These are phyloP conservation scores for Lasioglossum zephyrum DNA, from an alignment of 2,888 invertebrate genomes.

Conservation along the genomic window DNA sequence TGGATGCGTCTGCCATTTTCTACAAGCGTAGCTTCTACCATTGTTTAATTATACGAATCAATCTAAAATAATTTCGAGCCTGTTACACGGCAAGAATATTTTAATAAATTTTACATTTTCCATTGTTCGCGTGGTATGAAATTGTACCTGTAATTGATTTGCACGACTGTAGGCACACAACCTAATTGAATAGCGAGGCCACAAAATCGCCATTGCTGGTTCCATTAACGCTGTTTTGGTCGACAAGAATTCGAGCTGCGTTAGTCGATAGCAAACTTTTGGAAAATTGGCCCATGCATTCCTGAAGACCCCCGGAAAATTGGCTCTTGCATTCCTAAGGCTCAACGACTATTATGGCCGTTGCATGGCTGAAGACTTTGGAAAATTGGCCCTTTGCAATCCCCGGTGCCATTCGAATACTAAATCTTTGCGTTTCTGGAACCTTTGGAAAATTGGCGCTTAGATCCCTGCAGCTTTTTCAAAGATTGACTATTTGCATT, in stretches of 20 bases:
- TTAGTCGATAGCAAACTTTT: neutral
- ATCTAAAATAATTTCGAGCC: too few species aligned
- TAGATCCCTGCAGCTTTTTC: neutral
- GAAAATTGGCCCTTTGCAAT: neutral
- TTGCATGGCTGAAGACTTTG: neutral
- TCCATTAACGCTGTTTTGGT: neutral
- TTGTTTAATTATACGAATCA: too few species aligned
- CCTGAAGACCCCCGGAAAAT: neutral
- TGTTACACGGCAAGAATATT: too few species aligned
- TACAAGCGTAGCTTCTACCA: too few species aligned
- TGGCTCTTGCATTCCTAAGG: neutral
- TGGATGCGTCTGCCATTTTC: too few species aligned
- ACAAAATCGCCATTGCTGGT: neutral
- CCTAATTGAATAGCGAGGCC: neutral
- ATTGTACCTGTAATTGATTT: too few species aligned
- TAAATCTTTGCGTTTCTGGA: neutral
- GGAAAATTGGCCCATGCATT: neutral
- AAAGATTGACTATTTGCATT: too few species aligned
- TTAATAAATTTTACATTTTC: too few species aligned
- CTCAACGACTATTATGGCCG: neutral
- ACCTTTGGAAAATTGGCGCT: too few species aligned
- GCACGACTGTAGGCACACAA: neutral
- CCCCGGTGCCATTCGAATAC: neutral
- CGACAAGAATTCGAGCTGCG: neutral
- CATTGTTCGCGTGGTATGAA: too few species aligned